Evolutionary conservation across 2,888 invertebrate genomes (phyloP).

Genomic region (Melitaea athalia): DNA sequence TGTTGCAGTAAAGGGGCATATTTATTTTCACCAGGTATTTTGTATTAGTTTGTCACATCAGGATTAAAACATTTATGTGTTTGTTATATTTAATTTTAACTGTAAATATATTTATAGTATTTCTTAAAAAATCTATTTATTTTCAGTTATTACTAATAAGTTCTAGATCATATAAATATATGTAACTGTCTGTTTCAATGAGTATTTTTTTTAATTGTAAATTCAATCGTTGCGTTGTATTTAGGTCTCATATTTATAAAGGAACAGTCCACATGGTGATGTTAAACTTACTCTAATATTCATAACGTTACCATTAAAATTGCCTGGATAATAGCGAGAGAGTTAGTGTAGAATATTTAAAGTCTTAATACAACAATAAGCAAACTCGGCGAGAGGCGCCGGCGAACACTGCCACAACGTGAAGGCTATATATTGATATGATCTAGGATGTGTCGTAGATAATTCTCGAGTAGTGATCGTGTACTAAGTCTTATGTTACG

Average conservation of each 20-base stretch:
- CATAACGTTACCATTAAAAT: conserved; percentile 67
- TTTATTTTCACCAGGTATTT: neutral
- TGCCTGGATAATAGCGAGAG: conserved; percentile 78
- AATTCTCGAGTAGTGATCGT: conserved; percentile 81
- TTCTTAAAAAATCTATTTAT: conserved; percentile 1
- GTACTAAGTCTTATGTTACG: conserved; percentile 79
- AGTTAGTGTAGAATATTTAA: conserved; percentile 75
- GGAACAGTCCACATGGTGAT: conserved; percentile 56
- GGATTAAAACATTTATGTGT: neutral
- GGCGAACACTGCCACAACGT: conserved; percentile 65
- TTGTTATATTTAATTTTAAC: conserved; percentile 1
- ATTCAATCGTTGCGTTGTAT: conserved; percentile 5
- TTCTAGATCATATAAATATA: conserved; percentile 83
- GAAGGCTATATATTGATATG: conserved; percentile 79
- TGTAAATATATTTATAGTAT: neutral
- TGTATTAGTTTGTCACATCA: no score
- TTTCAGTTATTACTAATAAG: conserved; percentile 67
- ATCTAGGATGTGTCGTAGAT: conserved; percentile 81
- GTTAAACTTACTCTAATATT: conserved; percentile 67
- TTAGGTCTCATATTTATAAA: conserved; percentile 43
- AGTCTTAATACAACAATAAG: conserved; percentile 65
- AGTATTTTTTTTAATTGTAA: conserved; percentile 16
- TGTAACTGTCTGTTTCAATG: conserved; percentile 42
- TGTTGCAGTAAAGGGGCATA: neutral
- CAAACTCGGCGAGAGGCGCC: conserved; percentile 54